phyloP scores from a whole-genome alignment of 2,113 vertebrate species.

The Sclerurus mexicanus region DNA sequence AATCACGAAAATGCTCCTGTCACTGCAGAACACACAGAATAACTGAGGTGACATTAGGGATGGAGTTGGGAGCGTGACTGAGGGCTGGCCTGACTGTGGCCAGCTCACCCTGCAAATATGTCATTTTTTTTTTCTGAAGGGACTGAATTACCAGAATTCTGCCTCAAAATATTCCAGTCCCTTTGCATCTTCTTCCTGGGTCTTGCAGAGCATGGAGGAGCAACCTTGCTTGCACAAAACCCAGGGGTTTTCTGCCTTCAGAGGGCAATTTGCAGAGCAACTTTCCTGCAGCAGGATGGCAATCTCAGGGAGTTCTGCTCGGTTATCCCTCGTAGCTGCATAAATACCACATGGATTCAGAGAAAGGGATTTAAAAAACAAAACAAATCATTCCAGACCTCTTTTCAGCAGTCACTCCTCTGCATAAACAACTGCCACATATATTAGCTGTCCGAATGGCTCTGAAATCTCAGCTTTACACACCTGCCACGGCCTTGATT shows the following conservation, averaged over 20 bases:
- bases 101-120: not conserved
- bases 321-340: not conserved
- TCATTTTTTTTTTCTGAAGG: not conserved
- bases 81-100: not conserved
- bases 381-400: not conserved
- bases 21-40: not conserved
- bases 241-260: not conserved
- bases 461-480: constrained; percentile 24
- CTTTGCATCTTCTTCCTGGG: not conserved
- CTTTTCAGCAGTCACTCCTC: not conserved
- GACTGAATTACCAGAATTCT: not conserved
- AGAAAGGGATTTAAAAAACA: not conserved
- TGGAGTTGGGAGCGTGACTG: not conserved
- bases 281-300: not conserved
- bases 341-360: not conserved
- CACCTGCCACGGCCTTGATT: not conserved
- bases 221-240: not conserved
- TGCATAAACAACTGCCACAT: constrained; percentile 22
- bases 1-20: not conserved
- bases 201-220: not conserved
- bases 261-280: not conserved
- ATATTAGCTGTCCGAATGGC: not conserved
- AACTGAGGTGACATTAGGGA: not conserved
- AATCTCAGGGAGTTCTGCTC: not conserved
- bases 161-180: not conserved